Percentiles rank a stretch among this genome's conserved stretches.
phyloP scores from a whole-genome alignment of 2,888 invertebrate species.

The Cosmopolites sordidus region DNA sequence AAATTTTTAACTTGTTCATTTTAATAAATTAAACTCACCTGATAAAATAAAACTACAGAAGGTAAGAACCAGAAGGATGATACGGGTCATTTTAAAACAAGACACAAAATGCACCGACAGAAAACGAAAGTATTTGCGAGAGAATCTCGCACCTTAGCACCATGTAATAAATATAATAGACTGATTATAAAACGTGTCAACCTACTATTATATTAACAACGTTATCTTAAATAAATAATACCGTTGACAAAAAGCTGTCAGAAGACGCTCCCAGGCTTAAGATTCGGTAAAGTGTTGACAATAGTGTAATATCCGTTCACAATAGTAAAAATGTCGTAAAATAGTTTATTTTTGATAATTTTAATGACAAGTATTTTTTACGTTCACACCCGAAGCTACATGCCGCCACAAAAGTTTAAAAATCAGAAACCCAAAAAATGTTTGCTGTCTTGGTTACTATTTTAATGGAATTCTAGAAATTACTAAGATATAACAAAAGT shows the following conservation, averaged over 20 bases:
- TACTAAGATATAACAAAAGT: no score
- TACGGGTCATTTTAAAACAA: no score
- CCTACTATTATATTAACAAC: conserved; percentile 14
- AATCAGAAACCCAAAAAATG: no score
- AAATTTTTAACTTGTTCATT: no score
- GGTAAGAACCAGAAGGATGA: no score
- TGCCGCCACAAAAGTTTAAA: no score
- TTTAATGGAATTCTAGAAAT: no score
- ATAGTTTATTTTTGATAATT: not conserved
- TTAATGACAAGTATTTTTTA: no score
- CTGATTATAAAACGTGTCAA: not conserved
- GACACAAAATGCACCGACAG: not conserved
- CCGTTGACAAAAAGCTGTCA: conserved; percentile 6
- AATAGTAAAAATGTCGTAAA: conserved; percentile 10
- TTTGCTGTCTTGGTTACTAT: no score
- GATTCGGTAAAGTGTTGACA: not conserved
- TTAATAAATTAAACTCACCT: no score
- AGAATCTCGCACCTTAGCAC: not conserved
- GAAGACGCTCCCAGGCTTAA: conserved; percentile 18
- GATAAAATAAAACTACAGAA: no score
- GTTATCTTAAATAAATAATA: conserved; percentile 20
- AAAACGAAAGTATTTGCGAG: not conserved
- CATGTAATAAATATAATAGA: not conserved
- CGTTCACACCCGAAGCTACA: no score
- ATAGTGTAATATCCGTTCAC: conserved; percentile 3